Conservation (phyloP, 2,113 vertebrate genomes). For the Setophaga kirtlandii region DNA sequence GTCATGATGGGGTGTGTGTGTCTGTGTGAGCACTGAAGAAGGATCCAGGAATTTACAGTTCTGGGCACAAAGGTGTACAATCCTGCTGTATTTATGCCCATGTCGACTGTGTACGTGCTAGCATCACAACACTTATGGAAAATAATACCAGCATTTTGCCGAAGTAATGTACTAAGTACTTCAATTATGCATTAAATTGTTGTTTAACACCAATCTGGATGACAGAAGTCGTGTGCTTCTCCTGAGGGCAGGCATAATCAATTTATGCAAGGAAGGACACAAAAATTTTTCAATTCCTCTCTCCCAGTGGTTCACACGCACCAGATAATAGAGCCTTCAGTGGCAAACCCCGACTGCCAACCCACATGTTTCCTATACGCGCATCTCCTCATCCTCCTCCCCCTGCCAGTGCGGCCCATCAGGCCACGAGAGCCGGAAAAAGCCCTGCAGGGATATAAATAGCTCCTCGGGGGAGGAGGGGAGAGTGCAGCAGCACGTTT, state of each 20-base stretch:
- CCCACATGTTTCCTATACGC: background rate
- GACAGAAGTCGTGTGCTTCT: background rate
- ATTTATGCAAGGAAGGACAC: background rate
- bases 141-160: background rate
- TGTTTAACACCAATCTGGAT: background rate
- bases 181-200: background rate
- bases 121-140: background rate
- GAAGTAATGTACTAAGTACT: background rate
- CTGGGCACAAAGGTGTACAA: background rate
- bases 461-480: constrained; percentile 1
- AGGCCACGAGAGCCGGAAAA: constrained; percentile 27
- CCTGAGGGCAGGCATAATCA: background rate
- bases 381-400: background rate
- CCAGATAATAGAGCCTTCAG: background rate
- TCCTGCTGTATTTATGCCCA: background rate
- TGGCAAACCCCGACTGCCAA: background rate
- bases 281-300: background rate
- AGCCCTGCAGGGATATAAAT: constrained; percentile 68
- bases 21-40: background rate
- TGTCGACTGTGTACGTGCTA: accelerated
- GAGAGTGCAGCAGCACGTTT: constrained; percentile 43
- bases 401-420: background rate
- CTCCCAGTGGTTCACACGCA: background rate
- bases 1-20: background rate
- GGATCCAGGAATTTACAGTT: background rate